Evolutionary conservation across 2,888 invertebrate genomes (phyloP), one percentile per base, ranked within the genome.

Genomic region (Rhagium mordax): DNA sequence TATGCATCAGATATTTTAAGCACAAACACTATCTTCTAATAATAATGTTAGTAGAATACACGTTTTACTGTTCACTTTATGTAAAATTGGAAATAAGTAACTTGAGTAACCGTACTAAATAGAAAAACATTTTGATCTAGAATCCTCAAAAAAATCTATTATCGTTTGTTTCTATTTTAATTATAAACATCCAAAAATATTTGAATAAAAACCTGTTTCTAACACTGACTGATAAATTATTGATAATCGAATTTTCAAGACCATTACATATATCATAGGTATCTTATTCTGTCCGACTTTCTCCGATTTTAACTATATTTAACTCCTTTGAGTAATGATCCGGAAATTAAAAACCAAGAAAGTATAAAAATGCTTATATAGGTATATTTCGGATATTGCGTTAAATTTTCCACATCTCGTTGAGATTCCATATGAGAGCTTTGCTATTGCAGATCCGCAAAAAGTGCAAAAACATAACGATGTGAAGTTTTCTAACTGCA

Each of bases 361-460:
- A 33, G 33, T 33, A 59, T 59, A 33, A 59, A 59, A 59, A 59
- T 29, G 59, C 59, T 33, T 59, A 59, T 59, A 59, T 59, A n/a
- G n/a, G n/a, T n/a, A n/a, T n/a, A n/a, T 55, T 24, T 13, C n/a
- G 55, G 24, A 55, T 55, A 33, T 59, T 33, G 20, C 18, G 33
- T 59, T 59, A 59, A 59, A 18, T n/a, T 16, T 29, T 16, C 33
- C 59, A 33, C 18, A 13, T 59, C 33, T 59, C 33, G 59, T 59
- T 27, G 27, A 15, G 27, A 15, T 13, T 24, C 27, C 55, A 13
- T 27, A 57, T 57, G 27, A 24, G 15, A 27, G 55, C 16, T 21
- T 29, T 33, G 3, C 33, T 29, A 33, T 21, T 16, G 15, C 20
- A 18, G 24, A n/a, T 33, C 15, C 10, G 18, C 20, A 59, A 59